These are phyloP conservation scores for Ecliptopera silaceata DNA, from an alignment of 2,888 invertebrate species.

Conservation along the genomic window DNA sequence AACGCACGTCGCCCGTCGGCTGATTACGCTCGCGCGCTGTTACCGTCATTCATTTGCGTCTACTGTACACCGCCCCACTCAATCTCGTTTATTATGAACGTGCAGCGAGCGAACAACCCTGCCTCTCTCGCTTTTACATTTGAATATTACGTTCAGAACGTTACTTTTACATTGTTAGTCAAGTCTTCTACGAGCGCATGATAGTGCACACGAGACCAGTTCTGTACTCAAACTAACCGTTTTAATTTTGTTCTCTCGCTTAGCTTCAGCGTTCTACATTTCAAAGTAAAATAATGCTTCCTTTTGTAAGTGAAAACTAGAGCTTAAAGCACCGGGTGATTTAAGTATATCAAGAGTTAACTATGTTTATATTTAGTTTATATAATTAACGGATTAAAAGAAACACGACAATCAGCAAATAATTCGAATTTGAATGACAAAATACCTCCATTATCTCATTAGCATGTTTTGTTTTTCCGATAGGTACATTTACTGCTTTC, in stretches of 20 bases:
- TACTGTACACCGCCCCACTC: conserved; percentile 70
- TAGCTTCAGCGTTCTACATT: conserved; percentile 6
- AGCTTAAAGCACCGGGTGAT: too few species aligned
- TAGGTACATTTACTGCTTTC: too few species aligned
- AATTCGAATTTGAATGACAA: too few species aligned
- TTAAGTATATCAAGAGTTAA: too few species aligned
- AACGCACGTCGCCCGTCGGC: conserved; percentile 69
- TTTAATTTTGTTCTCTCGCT: conserved; percentile 40
- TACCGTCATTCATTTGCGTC: conserved; percentile 78
- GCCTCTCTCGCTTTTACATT: conserved; percentile 68
- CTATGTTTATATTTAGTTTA: too few species aligned
- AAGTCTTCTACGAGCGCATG: conserved; percentile 48
- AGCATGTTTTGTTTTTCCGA: too few species aligned
- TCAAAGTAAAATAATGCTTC: background rate
- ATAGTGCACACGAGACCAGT: conserved; percentile 43
- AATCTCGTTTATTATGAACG: conserved; percentile 80
- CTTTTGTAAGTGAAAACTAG: too few species aligned
- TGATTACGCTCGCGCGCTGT: conserved; percentile 71
- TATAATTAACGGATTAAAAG: too few species aligned
- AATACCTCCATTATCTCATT: too few species aligned
- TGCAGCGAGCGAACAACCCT: conserved; percentile 58
- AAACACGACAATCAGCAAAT: too few species aligned
- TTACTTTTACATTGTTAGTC: conserved; percentile 65
- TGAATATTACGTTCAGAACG: conserved; percentile 66
- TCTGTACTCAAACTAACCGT: conserved; percentile 36